Evolutionary conservation across 1,140 invertebrate genomes (phyloP).

Genomic region (Procambarus clarkii): DNA sequence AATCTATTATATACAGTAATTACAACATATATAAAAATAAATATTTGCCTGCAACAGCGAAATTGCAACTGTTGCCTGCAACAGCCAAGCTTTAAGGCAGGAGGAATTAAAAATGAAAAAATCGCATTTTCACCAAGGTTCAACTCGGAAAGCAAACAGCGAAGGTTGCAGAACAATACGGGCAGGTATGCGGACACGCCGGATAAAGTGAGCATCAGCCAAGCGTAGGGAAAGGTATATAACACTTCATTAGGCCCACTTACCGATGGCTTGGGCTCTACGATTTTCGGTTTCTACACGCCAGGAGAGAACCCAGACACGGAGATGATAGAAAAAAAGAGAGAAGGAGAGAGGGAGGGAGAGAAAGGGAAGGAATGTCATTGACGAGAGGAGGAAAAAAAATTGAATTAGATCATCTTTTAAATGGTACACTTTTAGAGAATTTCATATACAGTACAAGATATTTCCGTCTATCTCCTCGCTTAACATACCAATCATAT

Average conservation of each 20-base stretch:
- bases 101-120: neutral
- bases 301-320: constrained; percentile 5
- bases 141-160: neutral
- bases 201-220: constrained; percentile 18
- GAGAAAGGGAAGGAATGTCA: neutral
- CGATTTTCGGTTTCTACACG: constrained; percentile 53
- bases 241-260: neutral
- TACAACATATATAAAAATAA: too few species aligned
- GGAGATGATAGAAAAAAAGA: neutral
- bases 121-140: neutral
- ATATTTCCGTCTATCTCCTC: neutral
- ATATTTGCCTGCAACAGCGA: too few species aligned
- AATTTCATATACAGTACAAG: neutral
- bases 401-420: constrained; percentile 32
- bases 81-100: neutral
- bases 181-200: neutral
- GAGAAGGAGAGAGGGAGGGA: neutral
- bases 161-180: neutral
- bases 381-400: constrained; percentile 15
- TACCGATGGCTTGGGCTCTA: constrained; percentile 45
- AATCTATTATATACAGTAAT: too few species aligned
- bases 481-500: neutral
- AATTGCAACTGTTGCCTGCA: too few species aligned
- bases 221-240: neutral
- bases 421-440: neutral